These are phyloP conservation scores for Caenorhabditis sp. DNA, from an alignment of 2,888 invertebrate species.

Conservation along the genomic window DNA sequence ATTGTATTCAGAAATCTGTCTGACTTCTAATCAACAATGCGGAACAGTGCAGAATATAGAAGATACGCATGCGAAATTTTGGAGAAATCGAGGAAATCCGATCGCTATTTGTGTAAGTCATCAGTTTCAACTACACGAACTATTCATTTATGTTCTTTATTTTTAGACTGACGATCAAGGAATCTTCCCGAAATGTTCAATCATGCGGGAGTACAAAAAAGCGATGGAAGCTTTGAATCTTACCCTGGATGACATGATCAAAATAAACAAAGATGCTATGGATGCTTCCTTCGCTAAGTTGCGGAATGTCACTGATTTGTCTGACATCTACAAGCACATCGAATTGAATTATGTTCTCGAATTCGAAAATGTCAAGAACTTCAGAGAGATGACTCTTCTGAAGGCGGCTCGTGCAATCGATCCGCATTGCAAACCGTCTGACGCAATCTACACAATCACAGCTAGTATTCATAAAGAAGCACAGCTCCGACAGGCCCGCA, in stretches of 20 bases:
- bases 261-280: neutral
- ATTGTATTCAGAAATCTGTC: slow-evolving; percentile 67
- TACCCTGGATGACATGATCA: neutral
- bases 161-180: slow-evolving; percentile 72
- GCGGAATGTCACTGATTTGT: neutral
- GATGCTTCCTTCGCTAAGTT: neutral
- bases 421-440: too few species aligned
- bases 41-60: slow-evolving; percentile 22
- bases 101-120: slow-evolving; percentile 32
- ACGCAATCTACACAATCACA: too few species aligned
- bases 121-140: neutral
- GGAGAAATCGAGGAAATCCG: slow-evolving; percentile 39
- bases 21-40: slow-evolving; percentile 59
- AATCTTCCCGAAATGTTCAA: slow-evolving; percentile 12
- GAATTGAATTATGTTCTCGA: neutral
- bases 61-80: slow-evolving; percentile 56
- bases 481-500: too few species aligned
- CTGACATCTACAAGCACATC: neutral
- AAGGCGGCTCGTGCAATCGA: too few species aligned
- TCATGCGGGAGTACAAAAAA: slow-evolving; percentile 15
- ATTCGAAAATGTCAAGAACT: too few species aligned
- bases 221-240: neutral
- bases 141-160: neutral
- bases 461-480: too few species aligned
- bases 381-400: too few species aligned